A percentile compares a stretch with the other conserved stretches of the same genome.
Evolutionary conservation across 2,113 vertebrate species (phyloP).

Genomic region (Channa maculata): DNA sequence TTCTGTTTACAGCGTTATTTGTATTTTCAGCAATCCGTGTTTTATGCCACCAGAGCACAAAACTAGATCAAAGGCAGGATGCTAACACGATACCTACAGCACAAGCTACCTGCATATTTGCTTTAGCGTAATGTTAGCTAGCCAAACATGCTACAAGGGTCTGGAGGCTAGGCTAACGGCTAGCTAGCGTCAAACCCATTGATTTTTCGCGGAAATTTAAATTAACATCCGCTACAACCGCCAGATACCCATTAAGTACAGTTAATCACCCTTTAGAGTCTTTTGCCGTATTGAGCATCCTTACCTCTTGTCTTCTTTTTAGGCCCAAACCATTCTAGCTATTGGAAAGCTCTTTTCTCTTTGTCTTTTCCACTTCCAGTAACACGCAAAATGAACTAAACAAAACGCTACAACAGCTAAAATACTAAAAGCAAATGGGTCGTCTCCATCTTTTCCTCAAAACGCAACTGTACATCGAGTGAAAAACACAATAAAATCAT

Average conservation of each 20-base stretch:
- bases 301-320: slow-evolving; percentile 87
- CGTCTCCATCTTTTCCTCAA: slow-evolving; percentile 46
- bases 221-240: slow-evolving; percentile 48
- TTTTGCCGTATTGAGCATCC: slow-evolving; percentile 35
- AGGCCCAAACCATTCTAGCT: slow-evolving; percentile 88
- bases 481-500: slow-evolving; percentile 53
- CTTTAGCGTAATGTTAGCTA: slow-evolving; percentile 58
- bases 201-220: slow-evolving; percentile 35
- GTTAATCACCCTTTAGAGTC: not conserved
- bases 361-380: slow-evolving; percentile 86
- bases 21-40: not conserved
- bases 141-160: slow-evolving; percentile 31
- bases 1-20: no score
- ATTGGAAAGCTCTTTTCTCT: slow-evolving; percentile 85
- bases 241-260: not conserved
- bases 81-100: slow-evolving; percentile 47
- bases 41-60: not conserved
- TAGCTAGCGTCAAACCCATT: slow-evolving; percentile 53
- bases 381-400: slow-evolving; percentile 79
- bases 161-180: slow-evolving; percentile 64
- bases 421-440: slow-evolving; percentile 48
- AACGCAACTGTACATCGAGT: slow-evolving; percentile 38
- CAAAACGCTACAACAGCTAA: slow-evolving; percentile 66
- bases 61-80: not conserved
- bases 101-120: slow-evolving; percentile 62